Evolutionary conservation across 2,888 invertebrate species (phyloP), one percentile per base, ranked within the genome.

Genomic region (Epiblema foenella): DNA sequence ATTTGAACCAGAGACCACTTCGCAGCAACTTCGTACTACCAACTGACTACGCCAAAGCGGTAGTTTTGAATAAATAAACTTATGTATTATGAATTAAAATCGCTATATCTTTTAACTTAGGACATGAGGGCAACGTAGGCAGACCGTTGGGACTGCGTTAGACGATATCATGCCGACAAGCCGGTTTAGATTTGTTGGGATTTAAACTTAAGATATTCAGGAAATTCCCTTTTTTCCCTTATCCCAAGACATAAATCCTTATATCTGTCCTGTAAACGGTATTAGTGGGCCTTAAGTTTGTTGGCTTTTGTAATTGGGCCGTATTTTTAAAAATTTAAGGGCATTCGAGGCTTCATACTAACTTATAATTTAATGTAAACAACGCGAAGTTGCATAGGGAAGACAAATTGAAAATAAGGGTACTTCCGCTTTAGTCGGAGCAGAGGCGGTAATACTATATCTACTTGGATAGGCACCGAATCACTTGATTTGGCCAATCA

Each of bases 81-180:
- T 8, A 8, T 33, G 33, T 8, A 68, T 77, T 62, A 11, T 11
- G 18, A 2, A 52, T 24, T 54, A 74, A 69, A 75, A 51, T 68
- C 77, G 73, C 77, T 76, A 71, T 29, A 69, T 57, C 77, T 70
- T 71, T 24, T 52, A 75, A 52, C 42, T 67, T 76, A 70, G 59
- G 33, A 68, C 68, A 11, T 64, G 49, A 17, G n/a, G 69, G 72
- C 75, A 76, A 76, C 77, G 74, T 71, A 71, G 63, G 64, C 72
- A 76, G 78, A 78, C 81, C 81, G 80, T 74, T 75, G 83, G 82
- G 85, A 84, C 81, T 80, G 74, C 76, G 83, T 81, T 81, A 81
- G 78, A 69, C 76, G 84, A 84, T 84, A 84, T 79, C 83, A 84
- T 79, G 79, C 81, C 81, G 78, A 72, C 78, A 77, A 76, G 76